phyloP scores from a whole-genome alignment of 1,140 invertebrate species.

The Lasaia peninsularis region DNA sequence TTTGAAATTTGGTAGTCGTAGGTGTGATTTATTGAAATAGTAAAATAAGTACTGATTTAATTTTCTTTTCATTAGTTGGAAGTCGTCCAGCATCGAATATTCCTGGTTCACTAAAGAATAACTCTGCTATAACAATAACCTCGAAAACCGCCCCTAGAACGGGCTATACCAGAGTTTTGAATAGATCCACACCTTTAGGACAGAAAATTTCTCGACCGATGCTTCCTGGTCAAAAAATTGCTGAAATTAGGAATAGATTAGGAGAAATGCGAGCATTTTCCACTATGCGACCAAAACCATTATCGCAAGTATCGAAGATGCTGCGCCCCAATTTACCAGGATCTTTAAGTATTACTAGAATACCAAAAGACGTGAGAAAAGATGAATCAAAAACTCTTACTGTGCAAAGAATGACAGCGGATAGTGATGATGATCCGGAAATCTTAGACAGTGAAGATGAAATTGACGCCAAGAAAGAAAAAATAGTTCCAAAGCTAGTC shows the following conservation, averaged over 20 bases:
- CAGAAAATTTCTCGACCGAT: constrained; percentile 54
- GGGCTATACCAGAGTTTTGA: constrained; percentile 53
- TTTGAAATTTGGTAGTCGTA: too few species aligned
- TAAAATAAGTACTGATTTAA: constrained; percentile 7
- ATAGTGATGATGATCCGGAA: constrained; percentile 56
- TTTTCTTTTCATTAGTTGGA: constrained; percentile 63
- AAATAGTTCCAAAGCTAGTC: background rate
- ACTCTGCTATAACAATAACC: constrained; percentile 82
- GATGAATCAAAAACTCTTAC: constrained; percentile 32
- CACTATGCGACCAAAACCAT: constrained; percentile 40
- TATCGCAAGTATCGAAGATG: constrained; percentile 38
- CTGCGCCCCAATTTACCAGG: constrained; percentile 52
- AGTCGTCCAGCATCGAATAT: constrained; percentile 73
- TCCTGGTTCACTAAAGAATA: constrained; percentile 81
- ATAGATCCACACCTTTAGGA: constrained; percentile 45
- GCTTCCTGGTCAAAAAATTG: constrained; percentile 60
- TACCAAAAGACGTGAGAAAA: constrained; percentile 52
- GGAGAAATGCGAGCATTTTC: constrained; percentile 51
- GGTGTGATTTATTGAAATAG: constrained; percentile 15
- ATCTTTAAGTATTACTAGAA: constrained; percentile 66
- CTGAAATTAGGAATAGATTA: constrained; percentile 57
- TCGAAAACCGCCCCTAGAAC: constrained; percentile 76
- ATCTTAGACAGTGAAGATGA: constrained; percentile 67
- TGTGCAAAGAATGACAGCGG: constrained; percentile 22
- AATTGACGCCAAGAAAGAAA: constrained; percentile 23